Evolutionary conservation across 2,113 vertebrate genomes (phyloP).

Genomic region (Gymnorhina tibicen): DNA sequence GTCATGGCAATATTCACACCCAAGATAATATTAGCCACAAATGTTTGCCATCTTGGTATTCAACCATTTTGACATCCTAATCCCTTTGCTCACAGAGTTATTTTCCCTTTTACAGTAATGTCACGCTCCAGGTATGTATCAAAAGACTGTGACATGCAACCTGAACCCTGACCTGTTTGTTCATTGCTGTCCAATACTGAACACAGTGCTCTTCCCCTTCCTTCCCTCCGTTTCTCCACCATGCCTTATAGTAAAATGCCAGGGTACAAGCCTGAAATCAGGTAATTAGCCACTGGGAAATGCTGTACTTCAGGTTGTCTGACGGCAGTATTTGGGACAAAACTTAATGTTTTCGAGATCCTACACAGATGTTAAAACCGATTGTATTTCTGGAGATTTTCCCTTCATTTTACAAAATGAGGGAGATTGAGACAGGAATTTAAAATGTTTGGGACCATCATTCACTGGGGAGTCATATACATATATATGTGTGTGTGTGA

Average conservation of each 20-base stretch:
- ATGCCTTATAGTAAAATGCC: neutral
- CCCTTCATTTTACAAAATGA: neutral
- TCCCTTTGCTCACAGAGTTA: neutral
- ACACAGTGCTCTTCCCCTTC: neutral
- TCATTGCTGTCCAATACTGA: neutral
- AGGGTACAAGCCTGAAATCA: neutral
- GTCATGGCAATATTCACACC: neutral
- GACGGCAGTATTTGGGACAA: neutral
- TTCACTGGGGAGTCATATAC: neutral
- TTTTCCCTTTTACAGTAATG: neutral
- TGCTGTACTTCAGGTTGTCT: neutral
- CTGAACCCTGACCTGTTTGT: neutral
- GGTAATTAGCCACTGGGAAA: neutral
- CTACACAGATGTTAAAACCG: rapidly evolving
- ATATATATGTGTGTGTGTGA: neutral
- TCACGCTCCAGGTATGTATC: neutral
- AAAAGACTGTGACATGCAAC: neutral
- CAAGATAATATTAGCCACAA: neutral
- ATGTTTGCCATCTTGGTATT: neutral
- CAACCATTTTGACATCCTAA: neutral
- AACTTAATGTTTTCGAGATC: neutral
- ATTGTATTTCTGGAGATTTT: neutral
- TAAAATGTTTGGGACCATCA: neutral
- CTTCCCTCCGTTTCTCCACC: neutral
- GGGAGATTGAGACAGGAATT: neutral